Percentiles rank a stretch among this genome's conserved stretches.
Conservation (phyloP, 2,113 vertebrate genomes). For the Cephalophus harveyi region DNA sequence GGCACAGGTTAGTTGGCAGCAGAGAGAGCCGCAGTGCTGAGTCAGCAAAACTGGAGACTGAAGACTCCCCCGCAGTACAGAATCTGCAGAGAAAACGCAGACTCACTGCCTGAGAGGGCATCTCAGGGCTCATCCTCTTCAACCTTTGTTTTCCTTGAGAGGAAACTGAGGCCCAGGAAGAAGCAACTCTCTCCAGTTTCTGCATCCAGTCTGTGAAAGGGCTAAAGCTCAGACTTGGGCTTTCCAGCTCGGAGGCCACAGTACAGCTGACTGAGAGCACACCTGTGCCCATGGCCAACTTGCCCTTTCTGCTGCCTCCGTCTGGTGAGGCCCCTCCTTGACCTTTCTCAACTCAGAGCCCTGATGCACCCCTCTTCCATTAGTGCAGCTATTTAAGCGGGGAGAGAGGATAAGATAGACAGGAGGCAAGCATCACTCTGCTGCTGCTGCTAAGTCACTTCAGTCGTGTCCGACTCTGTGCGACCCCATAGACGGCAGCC, state of each 20-base stretch:
- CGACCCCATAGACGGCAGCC: no score
- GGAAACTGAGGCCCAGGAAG: not conserved
- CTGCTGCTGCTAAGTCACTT: no score
- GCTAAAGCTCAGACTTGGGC: not conserved
- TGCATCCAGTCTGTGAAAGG: not conserved
- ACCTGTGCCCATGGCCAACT: accelerated
- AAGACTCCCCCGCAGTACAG: not conserved
- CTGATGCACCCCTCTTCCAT: not conserved
- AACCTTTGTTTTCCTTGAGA: not conserved
- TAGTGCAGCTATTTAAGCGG: not conserved
- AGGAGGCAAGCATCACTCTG: not conserved
- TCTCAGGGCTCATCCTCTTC: not conserved
- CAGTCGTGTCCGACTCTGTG: accelerated
- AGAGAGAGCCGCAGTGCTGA: not conserved
- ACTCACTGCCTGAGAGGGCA: accelerated
- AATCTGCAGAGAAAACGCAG: not conserved
- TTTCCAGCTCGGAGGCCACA: not conserved
- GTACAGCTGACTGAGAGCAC: no score
- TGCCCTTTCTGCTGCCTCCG: not conserved
- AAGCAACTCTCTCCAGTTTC: not conserved
- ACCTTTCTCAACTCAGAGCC: not conserved
- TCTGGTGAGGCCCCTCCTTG: not conserved
- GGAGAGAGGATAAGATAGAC: not conserved
- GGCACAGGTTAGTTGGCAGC: not conserved
- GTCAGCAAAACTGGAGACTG: not conserved